Evolutionary conservation across 2,113 vertebrate species (phyloP).

Genomic region (Gila orcuttii): DNA sequence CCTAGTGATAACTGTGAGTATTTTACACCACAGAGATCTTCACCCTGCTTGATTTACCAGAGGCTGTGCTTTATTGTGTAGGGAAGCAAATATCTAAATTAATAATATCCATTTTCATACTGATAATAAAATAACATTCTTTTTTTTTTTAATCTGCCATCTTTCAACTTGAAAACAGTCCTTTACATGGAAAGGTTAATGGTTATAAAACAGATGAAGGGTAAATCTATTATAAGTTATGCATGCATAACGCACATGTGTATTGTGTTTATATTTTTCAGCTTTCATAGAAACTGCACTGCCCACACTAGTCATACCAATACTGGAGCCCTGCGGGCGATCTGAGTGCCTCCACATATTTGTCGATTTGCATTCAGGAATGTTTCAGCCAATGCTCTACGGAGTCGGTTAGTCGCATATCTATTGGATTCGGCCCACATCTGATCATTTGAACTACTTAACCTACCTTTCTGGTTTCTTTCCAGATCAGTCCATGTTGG

Average conservation of each 20-base stretch:
- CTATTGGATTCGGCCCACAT: background rate
- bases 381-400: constrained; percentile 97
- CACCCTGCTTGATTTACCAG: background rate
- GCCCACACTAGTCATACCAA: constrained; percentile 92
- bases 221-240: too few relatives aligned
- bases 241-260: too few relatives aligned
- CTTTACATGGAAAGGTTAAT: too few relatives aligned
- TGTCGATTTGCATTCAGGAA: constrained; percentile 97
- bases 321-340: constrained; percentile 93
- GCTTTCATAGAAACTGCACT: constrained; percentile 95
- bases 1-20: constrained; percentile 90
- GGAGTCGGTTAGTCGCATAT: constrained; percentile 85
- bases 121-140: background rate
- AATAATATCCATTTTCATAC: background rate
- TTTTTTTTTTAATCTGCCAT: background rate
- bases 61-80: background rate
- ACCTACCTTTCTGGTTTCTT: constrained; percentile 41
- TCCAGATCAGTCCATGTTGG: constrained; percentile 89
- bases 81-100: background rate
- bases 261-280: constrained; percentile 59
- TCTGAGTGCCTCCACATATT: constrained; percentile 98
- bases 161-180: background rate
- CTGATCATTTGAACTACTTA: background rate
- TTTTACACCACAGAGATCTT: background rate
- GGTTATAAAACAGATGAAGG: too few relatives aligned